Evolutionary conservation across 2,113 vertebrate species (phyloP).

Genomic region (Clarias gariepinus): DNA sequence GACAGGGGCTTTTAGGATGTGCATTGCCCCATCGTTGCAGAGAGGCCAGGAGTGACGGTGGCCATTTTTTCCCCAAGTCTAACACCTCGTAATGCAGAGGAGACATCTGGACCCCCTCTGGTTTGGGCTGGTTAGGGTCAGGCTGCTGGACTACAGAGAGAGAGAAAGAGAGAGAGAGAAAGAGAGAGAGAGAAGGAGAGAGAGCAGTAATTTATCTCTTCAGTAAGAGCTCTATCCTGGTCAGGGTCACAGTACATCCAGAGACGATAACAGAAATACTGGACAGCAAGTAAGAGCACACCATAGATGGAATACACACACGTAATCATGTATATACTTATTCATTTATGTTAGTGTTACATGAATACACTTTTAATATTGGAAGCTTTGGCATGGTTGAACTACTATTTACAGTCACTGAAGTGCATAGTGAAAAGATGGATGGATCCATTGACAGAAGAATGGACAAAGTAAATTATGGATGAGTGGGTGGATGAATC

Average conservation of each 20-base stretch:
- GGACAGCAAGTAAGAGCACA: not conserved
- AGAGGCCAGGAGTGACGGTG: slow-evolving; percentile 81
- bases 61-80: slow-evolving; percentile 76
- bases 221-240: not conserved
- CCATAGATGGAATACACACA: not conserved
- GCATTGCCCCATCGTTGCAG: slow-evolving; percentile 87
- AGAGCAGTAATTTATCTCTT: not conserved
- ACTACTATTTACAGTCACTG: not conserved
- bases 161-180: not conserved
- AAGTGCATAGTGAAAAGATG: not conserved
- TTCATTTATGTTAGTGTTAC: not conserved
- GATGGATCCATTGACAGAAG: not conserved
- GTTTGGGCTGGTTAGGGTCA: slow-evolving; percentile 91
- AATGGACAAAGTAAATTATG: not conserved
- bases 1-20: slow-evolving; percentile 87
- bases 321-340: no score
- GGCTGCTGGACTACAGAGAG: slow-evolving; percentile 83
- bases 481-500: not conserved
- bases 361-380: not conserved
- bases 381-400: not conserved
- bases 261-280: not conserved
- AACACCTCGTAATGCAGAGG: slow-evolving; percentile 83
- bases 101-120: slow-evolving; percentile 83
- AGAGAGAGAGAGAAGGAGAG: not conserved
- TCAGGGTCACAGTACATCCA: not conserved